Base-by-base conservation (phyloP, 2,113 vertebrate species). In the Hippocampus abdominalis region DNA sequence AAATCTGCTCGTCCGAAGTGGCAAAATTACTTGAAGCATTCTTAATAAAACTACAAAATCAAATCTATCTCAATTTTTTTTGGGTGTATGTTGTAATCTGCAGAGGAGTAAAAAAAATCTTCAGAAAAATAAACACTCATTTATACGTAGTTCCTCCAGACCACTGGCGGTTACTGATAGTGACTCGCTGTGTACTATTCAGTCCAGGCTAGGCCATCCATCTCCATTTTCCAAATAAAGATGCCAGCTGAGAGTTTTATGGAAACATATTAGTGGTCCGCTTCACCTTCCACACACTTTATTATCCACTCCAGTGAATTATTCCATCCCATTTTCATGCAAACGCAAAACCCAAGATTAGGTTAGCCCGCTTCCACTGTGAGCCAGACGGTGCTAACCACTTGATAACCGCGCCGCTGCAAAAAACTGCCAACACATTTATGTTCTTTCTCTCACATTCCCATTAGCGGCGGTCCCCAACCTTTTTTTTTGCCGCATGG, bases 1-100 rank as follows among this genome's bases (percentile, higher is more conserved):
- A 77, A 36, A 9, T 32, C 64, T 73, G 67, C 53, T 53, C 57
- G 51, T 54, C 18, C 48, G 5, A n/a, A 54, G 51, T n/a, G 21
- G 51, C 21, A 54, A 23, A 54, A 54, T 9, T 25, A 7, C 49
- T 51, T 51, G 49, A 2, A 8, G 20, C 49, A n/a, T 12, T 9
- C 20, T 21, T 20, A 48, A 18, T 20, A 51, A 20, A 20, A 51
- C 5, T 51, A 51, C 7, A 10, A 21, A n/a, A 36, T 36, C 32
- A 36, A 36, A 36, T 6, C 32, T 36, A 36, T 6, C 32, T 36
- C 32, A n/a, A n/a, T n/a, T 36, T 0, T 36, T 36, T 36, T 36
- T 36, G 5, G 32, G 32, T 36, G 32, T 6, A 36, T 36, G 32
- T 36, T 36, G 5, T 36, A 36, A 36, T 36, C 32, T 36, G 32